A percentile compares a stretch with the other conserved stretches of the same genome.
Conservation (phyloP, 1,140 invertebrate species). For the Telenomus remus region DNA sequence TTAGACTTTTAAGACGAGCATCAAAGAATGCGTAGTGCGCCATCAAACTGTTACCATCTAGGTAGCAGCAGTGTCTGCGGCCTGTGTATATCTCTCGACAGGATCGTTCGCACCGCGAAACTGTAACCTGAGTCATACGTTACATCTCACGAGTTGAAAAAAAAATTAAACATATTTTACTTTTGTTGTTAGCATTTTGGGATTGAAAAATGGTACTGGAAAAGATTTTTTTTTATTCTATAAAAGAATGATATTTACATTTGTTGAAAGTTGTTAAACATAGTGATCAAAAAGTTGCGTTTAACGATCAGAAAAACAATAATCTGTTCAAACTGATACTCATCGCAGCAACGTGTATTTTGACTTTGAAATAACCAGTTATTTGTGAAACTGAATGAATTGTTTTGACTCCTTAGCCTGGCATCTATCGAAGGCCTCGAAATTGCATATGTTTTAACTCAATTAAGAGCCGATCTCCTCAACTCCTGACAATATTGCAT, state of each 20-base stretch:
- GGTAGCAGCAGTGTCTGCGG: conserved; percentile 37
- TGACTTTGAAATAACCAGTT: conserved; percentile 52
- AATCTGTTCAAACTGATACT: conserved; percentile 51
- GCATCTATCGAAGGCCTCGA: conserved; percentile 47
- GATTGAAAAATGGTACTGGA: too few species aligned
- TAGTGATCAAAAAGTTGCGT: conserved; percentile 17
- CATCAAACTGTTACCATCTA: conserved; percentile 46
- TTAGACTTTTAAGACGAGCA: conserved; percentile 28
- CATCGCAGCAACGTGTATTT: conserved; percentile 41
- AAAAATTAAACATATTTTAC: too few species aligned
- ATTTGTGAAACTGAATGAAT: conserved; percentile 58
- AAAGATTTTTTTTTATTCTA: too few species aligned
- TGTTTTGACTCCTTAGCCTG: conserved; percentile 52
- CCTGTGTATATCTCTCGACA: conserved; percentile 65
- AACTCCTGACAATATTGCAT: conserved; percentile 54
- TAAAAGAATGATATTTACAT: too few species aligned
- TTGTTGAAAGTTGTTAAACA: too few species aligned
- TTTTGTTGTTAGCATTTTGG: too few species aligned
- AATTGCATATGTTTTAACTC: conserved; percentile 52
- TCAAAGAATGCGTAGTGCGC: conserved; percentile 29
- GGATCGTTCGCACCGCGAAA: conserved; percentile 60
- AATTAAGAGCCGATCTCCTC: conserved; percentile 57
- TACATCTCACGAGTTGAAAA: not conserved
- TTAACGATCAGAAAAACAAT: conserved; percentile 50
- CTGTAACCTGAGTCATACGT: conserved; percentile 30